Conservation (phyloP, 2,888 invertebrate species). For the Cataglyphis livida region DNA sequence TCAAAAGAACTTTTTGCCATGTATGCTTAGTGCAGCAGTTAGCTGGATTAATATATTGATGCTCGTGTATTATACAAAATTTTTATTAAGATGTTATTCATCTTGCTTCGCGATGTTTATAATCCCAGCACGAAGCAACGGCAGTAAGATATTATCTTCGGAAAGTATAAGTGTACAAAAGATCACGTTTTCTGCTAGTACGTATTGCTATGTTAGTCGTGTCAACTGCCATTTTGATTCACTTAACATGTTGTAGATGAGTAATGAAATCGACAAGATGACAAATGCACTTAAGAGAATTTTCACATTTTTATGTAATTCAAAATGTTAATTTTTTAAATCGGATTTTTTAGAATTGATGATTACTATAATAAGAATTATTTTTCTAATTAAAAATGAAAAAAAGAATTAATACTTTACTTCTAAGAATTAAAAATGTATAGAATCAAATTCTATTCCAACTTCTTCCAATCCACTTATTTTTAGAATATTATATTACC, state of each 20-base stretch:
- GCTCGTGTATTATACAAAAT: constrained; percentile 72
- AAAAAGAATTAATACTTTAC: neutral
- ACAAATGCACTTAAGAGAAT: neutral
- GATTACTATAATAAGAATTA: neutral
- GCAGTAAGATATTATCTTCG: constrained; percentile 64
- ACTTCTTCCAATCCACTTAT: neutral
- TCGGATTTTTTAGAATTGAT: neutral
- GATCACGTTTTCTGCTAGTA: constrained; percentile 58
- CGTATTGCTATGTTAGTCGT: constrained; percentile 66
- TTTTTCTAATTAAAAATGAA: neutral
- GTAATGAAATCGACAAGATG: constrained; percentile 10
- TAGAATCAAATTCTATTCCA: neutral
- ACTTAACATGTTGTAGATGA: constrained; percentile 57
- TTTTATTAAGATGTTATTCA: constrained; percentile 63
- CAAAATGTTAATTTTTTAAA: neutral
- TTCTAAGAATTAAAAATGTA: neutral
- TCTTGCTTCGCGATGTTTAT: constrained; percentile 53
- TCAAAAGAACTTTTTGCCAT: constrained; percentile 53
- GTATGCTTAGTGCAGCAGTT: constrained; percentile 29
- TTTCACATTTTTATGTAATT: neutral
- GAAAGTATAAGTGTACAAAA: constrained; percentile 72
- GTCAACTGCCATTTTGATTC: constrained; percentile 31
- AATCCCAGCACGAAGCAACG: constrained; percentile 62
- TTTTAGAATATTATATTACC: constrained; percentile 18
- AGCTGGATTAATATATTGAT: constrained; percentile 47